phyloP scores from a whole-genome alignment of 2,113 vertebrate species.

The Calcarius ornatus region DNA sequence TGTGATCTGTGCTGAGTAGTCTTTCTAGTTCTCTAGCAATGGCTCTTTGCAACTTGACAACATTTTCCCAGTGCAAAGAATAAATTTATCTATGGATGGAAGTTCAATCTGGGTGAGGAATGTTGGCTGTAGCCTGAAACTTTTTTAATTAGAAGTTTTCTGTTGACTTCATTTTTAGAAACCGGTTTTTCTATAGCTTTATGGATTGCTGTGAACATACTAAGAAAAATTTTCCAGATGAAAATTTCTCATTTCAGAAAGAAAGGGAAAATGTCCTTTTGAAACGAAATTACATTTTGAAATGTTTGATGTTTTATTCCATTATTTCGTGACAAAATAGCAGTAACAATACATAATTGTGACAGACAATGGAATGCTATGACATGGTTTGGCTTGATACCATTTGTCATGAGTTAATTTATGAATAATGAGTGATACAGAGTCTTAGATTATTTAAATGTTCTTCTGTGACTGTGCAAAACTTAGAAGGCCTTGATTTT shows the following conservation, averaged over 20 bases:
- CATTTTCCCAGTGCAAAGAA: not conserved
- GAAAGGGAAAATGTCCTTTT: not conserved
- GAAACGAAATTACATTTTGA: conserved; percentile 4
- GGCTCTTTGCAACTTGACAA: not conserved
- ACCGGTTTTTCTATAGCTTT: not conserved
- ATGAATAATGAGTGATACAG: not conserved
- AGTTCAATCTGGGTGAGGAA: not conserved
- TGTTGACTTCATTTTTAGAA: not conserved
- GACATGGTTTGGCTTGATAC: not conserved
- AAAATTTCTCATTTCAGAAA: not conserved
- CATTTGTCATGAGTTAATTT: not conserved
- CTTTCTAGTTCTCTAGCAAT: not conserved
- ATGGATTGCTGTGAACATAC: not conserved
- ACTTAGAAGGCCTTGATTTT: not conserved
- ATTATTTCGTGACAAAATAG: conserved; percentile 1
- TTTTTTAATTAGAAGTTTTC: not conserved
- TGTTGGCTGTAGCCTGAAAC: not conserved
- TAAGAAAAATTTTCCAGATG: not conserved
- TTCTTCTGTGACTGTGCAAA: not conserved
- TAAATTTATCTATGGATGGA: not conserved
- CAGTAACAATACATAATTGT: not conserved
- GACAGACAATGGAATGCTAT: not conserved
- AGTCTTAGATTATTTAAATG: not conserved
- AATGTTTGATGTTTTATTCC: not conserved
- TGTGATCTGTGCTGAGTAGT: not conserved